Percentiles rank a stretch among this genome's conserved stretches.
phyloP scores from a whole-genome alignment of 2,888 invertebrate species.

The Drosophila mulleri region DNA sequence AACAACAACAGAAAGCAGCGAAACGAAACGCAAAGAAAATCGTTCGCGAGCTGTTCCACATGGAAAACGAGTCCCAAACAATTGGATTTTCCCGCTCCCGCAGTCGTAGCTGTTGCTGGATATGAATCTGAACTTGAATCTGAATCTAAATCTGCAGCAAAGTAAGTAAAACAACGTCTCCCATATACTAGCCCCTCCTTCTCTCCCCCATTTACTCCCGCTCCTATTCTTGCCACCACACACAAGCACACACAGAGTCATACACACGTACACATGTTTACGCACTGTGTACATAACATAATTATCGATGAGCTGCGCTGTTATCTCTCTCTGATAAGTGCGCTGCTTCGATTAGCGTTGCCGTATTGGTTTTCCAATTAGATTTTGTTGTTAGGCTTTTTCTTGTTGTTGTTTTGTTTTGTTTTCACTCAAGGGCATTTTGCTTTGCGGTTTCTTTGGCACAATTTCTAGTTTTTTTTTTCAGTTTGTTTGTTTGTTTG shows the following conservation, averaged over 20 bases:
- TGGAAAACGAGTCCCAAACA: conserved; percentile 56
- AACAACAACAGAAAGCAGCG: neutral
- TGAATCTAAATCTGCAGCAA: conserved; percentile 83
- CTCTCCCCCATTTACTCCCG: no score
- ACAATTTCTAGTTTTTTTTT: neutral
- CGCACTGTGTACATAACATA: conserved; percentile 46
- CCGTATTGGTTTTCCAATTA: conserved; percentile 77
- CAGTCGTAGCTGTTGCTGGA: conserved; percentile 54
- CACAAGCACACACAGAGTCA: neutral
- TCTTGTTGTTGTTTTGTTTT: conserved; percentile 25
- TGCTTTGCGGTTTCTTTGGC: conserved; percentile 22
- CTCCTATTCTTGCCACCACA: neutral
- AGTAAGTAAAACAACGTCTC: conserved; percentile 72
- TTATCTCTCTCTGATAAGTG: conserved; percentile 64
- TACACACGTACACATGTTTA: conserved; percentile 10
- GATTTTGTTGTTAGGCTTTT: conserved; percentile 35
- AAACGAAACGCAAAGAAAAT: conserved; percentile 23
- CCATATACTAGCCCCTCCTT: neutral
- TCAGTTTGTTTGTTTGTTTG: neutral
- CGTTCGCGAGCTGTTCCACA: conserved; percentile 29
- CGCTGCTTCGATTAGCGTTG: conserved; percentile 48
- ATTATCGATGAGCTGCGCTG: conserved; percentile 56
- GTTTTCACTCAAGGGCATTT: conserved; percentile 39
- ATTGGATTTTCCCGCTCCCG: conserved; percentile 51
- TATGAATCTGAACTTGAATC: conserved; percentile 67